Evolutionary conservation across 2,888 invertebrate genomes (phyloP), one percentile per base, ranked within the genome.

Genomic region (Caenorhabditis macrosperma): DNA sequence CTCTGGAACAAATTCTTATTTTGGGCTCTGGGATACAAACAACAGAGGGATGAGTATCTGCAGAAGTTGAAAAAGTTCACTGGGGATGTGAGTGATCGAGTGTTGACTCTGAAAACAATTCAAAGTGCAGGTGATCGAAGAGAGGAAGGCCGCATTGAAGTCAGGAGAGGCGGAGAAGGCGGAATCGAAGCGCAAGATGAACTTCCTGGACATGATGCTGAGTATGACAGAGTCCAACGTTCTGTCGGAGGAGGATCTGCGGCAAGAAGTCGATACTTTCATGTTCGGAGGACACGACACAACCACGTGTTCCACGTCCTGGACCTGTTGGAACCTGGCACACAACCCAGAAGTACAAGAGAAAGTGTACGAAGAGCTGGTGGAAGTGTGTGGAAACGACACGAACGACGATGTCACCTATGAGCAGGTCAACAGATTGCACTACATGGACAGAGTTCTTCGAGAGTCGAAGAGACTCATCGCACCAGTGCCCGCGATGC

Each of bases 181-280:
- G 9, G 46, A 20, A 17, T 46, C 26, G 46, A 60, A 46, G 15
- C 30, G 68, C 17, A 77, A 77, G 26, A 69, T 71, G 55, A 64
- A 91, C 7, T 92, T 92, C 84, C 88, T 92, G 55, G 92, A 92
- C 85, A 86, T 92, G 85, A 85, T 92, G 24, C 85, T 92, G 35
- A 89, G 90, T 41, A 85, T 28, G 10, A 85, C 88, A 20, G 6
- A 88, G 88, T n/a, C 82, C 87, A 10, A 82, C 85, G 9, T 60
- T 5, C 82, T 92, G 61, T 88, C 91, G 1, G 84, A 89, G 61
- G 85, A 88, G 9, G 92, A 92, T 61, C 91, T 92, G 17, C 85
- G 91, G 44, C 92, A 92, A 78, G 92, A 92, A 86, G 92, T 92
- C 30, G 92, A 92, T n/a, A n/a, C n/a, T n/a, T n/a, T n/a, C n/a